Evolutionary conservation across 2,113 vertebrate genomes (phyloP).

Genomic region (Ariopsis seemanni): DNA sequence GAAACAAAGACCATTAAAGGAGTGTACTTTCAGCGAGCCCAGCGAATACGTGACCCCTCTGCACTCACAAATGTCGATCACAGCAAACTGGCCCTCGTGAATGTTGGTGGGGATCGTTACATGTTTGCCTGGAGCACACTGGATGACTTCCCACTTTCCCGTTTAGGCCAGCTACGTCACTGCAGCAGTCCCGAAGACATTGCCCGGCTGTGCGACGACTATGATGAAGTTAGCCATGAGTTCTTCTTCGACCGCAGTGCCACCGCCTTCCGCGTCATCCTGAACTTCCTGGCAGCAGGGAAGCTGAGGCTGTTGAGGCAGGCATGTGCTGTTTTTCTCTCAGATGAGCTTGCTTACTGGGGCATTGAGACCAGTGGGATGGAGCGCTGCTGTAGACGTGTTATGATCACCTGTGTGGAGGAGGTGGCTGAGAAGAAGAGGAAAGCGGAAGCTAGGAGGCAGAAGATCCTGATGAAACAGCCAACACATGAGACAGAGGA

Average conservation of each 20-base stretch:
- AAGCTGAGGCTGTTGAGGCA: constrained; percentile 87
- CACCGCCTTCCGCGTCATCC: constrained; percentile 83
- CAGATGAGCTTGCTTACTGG: constrained; percentile 92
- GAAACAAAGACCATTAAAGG: constrained; percentile 82
- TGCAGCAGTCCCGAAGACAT: constrained; percentile 86
- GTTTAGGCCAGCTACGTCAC: constrained; percentile 81
- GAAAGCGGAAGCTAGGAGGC: constrained; percentile 75
- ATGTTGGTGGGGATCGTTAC: constrained; percentile 89
- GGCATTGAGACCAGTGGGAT: constrained; percentile 85
- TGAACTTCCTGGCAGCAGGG: constrained; percentile 89
- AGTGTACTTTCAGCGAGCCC: constrained; percentile 82
- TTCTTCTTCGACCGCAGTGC: constrained; percentile 95
- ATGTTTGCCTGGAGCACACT: constrained; percentile 90
- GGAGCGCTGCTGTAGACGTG: constrained; percentile 87
- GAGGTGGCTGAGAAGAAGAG: constrained; percentile 75
- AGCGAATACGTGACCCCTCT: constrained; percentile 67
- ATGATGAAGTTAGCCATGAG: constrained; percentile 84
- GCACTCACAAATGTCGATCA: constrained; percentile 66
- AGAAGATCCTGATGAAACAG: constrained; percentile 60
- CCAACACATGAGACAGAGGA: constrained; percentile 58
- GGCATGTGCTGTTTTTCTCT: constrained; percentile 88
- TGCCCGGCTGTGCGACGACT: constrained; percentile 87
- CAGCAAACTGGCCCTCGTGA: constrained; percentile 83
- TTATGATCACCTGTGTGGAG: constrained; percentile 78
- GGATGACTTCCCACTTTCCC: constrained; percentile 86